Evolutionary conservation across 2,797 vertebrate genomes (phyloP).

Genomic region (Notolabrus celidotus): DNA sequence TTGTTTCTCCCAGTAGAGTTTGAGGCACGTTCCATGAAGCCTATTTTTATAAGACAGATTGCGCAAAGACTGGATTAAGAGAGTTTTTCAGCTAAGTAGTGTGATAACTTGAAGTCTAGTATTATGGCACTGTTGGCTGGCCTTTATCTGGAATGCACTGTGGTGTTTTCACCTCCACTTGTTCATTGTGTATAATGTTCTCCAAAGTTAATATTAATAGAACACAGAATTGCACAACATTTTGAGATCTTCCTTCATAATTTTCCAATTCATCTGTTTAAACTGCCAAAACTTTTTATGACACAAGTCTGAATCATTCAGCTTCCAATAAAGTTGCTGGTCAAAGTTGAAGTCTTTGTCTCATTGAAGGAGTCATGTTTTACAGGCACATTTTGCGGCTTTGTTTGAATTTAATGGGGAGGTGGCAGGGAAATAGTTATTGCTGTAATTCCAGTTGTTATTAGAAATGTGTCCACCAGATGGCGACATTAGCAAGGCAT

Average conservation of each 20-base stretch:
- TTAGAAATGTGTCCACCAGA: conserved; percentile 38
- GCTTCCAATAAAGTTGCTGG: conserved; percentile 64
- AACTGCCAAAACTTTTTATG: conserved; percentile 52
- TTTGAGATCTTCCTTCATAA: not conserved
- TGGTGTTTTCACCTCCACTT: conserved; percentile 13
- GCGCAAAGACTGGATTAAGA: conserved; percentile 41
- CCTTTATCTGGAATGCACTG: conserved; percentile 43
- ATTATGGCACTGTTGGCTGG: conserved; percentile 21
- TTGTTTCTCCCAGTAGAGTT: conserved; percentile 31
- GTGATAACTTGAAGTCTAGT: conserved; percentile 47
- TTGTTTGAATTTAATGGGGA: no score
- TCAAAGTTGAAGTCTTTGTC: not conserved
- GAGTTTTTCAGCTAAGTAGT: conserved; percentile 2
- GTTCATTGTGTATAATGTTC: conserved; percentile 15
- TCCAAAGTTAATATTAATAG: conserved; percentile 15
- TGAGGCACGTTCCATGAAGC: conserved; percentile 41
- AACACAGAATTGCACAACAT: not conserved
- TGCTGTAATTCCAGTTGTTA: not conserved
- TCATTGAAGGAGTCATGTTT: not conserved
- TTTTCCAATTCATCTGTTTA: conserved; percentile 3
- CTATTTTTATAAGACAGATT: conserved; percentile 46
- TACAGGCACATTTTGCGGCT: not conserved
- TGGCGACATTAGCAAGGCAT: conserved; percentile 12
- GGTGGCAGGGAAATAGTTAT: not conserved
- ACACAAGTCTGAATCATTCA: conserved; percentile 16